Conservation (phyloP, 2,888 invertebrate species). For the Agelastica alni region DNA sequence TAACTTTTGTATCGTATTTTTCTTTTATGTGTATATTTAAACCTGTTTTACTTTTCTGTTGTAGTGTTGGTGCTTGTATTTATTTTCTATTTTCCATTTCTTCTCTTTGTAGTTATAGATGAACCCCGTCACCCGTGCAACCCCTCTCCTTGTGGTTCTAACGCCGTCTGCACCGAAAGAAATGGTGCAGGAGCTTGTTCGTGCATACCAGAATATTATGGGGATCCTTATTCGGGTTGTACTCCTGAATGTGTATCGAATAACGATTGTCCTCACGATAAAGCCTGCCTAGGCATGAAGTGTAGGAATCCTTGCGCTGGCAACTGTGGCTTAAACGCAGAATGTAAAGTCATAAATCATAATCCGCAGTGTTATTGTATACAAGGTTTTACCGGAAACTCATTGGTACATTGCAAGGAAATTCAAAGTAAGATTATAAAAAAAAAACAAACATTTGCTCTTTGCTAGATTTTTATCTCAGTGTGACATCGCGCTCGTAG, state of each 20-base stretch:
- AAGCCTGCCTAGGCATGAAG: slow-evolving; percentile 77
- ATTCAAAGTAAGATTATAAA: slow-evolving; percentile 51
- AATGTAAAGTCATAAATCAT: slow-evolving; percentile 76
- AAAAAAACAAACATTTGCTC: too few relatives aligned
- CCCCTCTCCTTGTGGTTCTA: slow-evolving; percentile 79
- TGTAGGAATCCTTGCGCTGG: slow-evolving; percentile 80
- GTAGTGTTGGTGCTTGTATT: slow-evolving; percentile 14
- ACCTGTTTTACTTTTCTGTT: slow-evolving; percentile 13
- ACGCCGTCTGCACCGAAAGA: slow-evolving; percentile 75
- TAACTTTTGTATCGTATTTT: too few relatives aligned
- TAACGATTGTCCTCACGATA: slow-evolving; percentile 71
- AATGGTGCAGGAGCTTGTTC: slow-evolving; percentile 77
- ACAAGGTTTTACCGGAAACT: slow-evolving; percentile 72
- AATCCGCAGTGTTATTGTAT: slow-evolving; percentile 77
- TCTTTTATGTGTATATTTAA: neutral
- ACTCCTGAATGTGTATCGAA: slow-evolving; percentile 82
- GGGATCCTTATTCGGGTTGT: slow-evolving; percentile 79
- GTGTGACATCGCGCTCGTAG: too few relatives aligned
- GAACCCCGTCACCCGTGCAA: slow-evolving; percentile 73
- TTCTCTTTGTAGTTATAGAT: slow-evolving; percentile 54
- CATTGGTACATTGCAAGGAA: slow-evolving; percentile 66
- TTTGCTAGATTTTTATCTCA: too few relatives aligned
- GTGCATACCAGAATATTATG: slow-evolving; percentile 74
- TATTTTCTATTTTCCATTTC: slow-evolving; percentile 28
- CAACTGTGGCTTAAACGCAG: slow-evolving; percentile 76